Evolutionary conservation across 2,797 vertebrate species (phyloP).

Genomic region (Falco concolor): DNA sequence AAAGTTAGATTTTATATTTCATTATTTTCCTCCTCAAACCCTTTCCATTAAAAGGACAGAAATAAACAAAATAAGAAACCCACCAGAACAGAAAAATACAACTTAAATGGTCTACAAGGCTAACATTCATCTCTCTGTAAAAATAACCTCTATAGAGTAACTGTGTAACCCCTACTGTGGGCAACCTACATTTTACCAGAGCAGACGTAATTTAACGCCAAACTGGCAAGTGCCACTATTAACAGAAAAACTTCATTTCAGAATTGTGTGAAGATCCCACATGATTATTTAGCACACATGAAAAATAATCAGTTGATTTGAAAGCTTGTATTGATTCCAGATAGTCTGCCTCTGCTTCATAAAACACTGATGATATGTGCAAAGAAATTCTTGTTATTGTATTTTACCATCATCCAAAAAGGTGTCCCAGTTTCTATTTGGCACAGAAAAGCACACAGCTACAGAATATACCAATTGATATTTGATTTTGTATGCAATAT

Average conservation of each 20-base stretch:
- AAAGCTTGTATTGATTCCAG: neutral
- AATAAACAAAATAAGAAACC: neutral
- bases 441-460: neutral
- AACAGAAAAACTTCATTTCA: neutral
- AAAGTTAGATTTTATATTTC: neutral
- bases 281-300: neutral
- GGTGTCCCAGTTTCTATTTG: neutral
- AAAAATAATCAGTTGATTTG: conserved; percentile 10
- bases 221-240: neutral
- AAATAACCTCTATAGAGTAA: neutral
- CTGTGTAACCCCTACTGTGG: neutral
- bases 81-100: neutral
- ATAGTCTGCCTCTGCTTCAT: neutral
- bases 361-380: neutral
- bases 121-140: neutral
- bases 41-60: neutral
- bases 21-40: neutral
- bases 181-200: neutral
- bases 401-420: neutral
- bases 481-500: neutral
- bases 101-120: neutral
- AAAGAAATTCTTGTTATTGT: neutral
- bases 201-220: neutral
- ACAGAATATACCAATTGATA: neutral
- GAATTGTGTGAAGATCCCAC: neutral